Conservation (phyloP, 2,113 vertebrate species). For the Brachyistius frenatus region DNA sequence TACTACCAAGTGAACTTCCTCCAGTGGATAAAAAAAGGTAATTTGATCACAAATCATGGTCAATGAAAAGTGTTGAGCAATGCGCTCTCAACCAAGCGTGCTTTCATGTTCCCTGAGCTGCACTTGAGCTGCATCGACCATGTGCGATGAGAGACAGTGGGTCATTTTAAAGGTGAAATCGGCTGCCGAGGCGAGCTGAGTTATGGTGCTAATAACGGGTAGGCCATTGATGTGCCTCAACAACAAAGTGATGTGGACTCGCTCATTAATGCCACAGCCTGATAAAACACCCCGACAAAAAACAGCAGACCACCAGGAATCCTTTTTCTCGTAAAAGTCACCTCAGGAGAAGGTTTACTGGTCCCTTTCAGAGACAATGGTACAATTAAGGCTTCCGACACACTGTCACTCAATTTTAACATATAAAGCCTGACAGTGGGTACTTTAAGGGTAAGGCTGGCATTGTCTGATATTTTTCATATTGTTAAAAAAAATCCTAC, state of each 20-base stretch:
- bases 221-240: constrained; percentile 52
- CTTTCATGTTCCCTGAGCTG: constrained; percentile 43
- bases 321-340: constrained; percentile 25
- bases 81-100: constrained; percentile 3
- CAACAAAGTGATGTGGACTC: constrained; percentile 50
- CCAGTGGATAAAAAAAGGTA: background rate
- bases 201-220: constrained; percentile 77
- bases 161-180: constrained; percentile 58
- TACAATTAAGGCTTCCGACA: background rate
- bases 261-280: constrained; percentile 52
- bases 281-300: constrained; percentile 34
- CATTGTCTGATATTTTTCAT: too few species aligned
- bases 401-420: too few species aligned
- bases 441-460: too few species aligned
- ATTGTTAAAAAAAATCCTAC: too few species aligned
- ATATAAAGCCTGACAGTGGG: too few species aligned
- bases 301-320: constrained; percentile 7
- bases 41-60: constrained; percentile 54
- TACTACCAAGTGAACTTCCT: background rate
- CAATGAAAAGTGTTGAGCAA: background rate
- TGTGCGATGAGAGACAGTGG: constrained; percentile 24
- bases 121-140: constrained; percentile 62
- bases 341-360: background rate
- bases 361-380: background rate
- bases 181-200: constrained; percentile 53